phyloP scores from a whole-genome alignment of 2,797 vertebrate genomes.

The Amphiprion clarkii region DNA sequence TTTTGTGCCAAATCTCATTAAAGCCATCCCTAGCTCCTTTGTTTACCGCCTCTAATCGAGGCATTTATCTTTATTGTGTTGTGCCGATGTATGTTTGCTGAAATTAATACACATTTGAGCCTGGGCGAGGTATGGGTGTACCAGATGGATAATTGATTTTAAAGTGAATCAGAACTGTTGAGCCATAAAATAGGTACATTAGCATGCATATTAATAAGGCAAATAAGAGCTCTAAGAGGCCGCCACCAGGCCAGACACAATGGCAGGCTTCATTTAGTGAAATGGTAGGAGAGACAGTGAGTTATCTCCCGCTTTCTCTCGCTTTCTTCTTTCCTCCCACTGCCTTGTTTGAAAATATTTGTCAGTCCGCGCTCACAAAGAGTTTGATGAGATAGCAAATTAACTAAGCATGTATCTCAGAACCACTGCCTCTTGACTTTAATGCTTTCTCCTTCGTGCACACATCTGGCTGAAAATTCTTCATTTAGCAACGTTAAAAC shows the following conservation, averaged over 20 bases:
- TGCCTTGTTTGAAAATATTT: constrained; percentile 38
- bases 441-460: constrained; percentile 30
- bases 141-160: constrained; percentile 89
- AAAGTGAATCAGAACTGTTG: constrained; percentile 86
- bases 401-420: constrained; percentile 49
- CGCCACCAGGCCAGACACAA: constrained; percentile 72
- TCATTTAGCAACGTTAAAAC: constrained; percentile 51
- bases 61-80: constrained; percentile 88
- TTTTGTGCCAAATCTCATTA: constrained; percentile 88
- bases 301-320: constrained; percentile 44
- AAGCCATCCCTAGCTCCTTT: constrained; percentile 84
- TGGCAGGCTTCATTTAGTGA: constrained; percentile 77
- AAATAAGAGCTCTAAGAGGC: constrained; percentile 78
- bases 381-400: constrained; percentile 41
- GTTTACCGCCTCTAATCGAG: constrained; percentile 87
- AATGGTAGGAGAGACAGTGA: constrained; percentile 35
- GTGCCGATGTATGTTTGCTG: constrained; percentile 86
- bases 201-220: constrained; percentile 87
- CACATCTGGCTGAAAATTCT: constrained; percentile 49
- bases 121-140: constrained; percentile 86
- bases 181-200: constrained; percentile 89
- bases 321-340: constrained; percentile 27
- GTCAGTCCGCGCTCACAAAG: constrained; percentile 32
- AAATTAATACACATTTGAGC: constrained; percentile 87
- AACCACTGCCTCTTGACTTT: constrained; percentile 37